A percentile compares a stretch with the other conserved stretches of the same genome.
Conservation (phyloP, 2,888 invertebrate genomes). For the Galerucella nymphaeae region DNA sequence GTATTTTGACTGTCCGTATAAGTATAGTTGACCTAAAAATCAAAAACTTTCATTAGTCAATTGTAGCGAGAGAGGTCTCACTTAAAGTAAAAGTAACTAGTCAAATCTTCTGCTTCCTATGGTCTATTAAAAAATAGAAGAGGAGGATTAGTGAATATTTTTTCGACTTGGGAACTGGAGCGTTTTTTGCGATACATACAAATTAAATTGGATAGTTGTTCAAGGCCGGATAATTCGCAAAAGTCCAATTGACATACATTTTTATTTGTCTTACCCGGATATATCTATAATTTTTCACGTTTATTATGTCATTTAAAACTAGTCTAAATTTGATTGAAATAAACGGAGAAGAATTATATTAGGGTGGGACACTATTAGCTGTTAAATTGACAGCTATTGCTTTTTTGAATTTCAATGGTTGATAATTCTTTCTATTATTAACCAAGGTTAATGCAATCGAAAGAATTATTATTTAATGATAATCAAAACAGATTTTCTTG, state of each 20-base stretch:
- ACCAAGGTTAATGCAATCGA: too few relatives aligned
- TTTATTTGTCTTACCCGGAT: constrained; percentile 13
- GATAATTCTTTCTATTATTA: too few relatives aligned
- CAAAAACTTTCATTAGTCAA: constrained; percentile 8
- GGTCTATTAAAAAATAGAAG: constrained; percentile 17
- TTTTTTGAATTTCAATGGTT: too few relatives aligned
- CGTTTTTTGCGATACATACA: constrained; percentile 16
- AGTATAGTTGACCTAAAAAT: constrained; percentile 11
- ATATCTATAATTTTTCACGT: not conserved
- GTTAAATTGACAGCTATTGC: too few relatives aligned
- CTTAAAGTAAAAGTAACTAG: not conserved
- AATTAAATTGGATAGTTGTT: constrained; percentile 3
- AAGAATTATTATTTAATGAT: too few relatives aligned
- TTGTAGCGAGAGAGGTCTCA: not conserved
- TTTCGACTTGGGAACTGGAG: constrained; percentile 16
- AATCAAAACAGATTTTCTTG: too few relatives aligned
- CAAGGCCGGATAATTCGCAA: constrained; percentile 18
- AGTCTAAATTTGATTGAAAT: too few relatives aligned
- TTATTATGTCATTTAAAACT: too few relatives aligned
- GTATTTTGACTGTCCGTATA: not conserved
- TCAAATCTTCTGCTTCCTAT: constrained; percentile 13
- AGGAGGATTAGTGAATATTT: constrained; percentile 5
- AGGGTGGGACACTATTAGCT: too few relatives aligned
- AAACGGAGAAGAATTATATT: too few relatives aligned
- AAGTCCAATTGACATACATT: constrained; percentile 20